phyloP scores from a whole-genome alignment of 2,113 vertebrate species.

The Aspiorhynchus laticeps region DNA sequence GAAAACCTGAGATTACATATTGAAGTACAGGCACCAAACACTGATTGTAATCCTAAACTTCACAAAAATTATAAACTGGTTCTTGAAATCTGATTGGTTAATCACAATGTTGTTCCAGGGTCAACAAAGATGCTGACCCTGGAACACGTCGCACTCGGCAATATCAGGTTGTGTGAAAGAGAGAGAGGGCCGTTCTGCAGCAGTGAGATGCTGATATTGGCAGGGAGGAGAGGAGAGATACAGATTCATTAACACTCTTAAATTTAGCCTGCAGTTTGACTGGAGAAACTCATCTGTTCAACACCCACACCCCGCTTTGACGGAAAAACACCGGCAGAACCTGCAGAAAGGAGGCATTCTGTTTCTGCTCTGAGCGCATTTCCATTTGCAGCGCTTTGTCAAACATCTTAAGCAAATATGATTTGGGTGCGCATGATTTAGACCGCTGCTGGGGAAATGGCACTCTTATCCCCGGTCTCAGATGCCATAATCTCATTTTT shows the following conservation, averaged over 20 bases:
- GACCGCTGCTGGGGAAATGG: constrained; percentile 40
- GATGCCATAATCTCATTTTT: constrained; percentile 55
- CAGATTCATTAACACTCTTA: constrained; percentile 52
- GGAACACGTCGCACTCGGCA: no score
- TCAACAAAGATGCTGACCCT: no score
- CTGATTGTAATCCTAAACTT: no score
- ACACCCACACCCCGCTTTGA: constrained; percentile 28
- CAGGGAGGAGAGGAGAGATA: constrained; percentile 21
- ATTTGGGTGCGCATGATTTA: constrained; percentile 48
- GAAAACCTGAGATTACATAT: background rate
- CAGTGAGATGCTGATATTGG: background rate
- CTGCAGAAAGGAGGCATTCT: background rate
- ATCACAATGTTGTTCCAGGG: no score
- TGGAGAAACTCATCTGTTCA: constrained; percentile 24
- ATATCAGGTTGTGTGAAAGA: no score
- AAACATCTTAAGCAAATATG: constrained; percentile 52
- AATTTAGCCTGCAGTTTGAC: constrained; percentile 46
- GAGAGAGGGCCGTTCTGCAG: background rate
- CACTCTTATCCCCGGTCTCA: constrained; percentile 50
- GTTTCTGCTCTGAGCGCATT: constrained; percentile 4
- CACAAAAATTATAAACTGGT: no score
- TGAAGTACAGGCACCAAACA: no score
- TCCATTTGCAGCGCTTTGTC: constrained; percentile 38
- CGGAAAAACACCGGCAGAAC: constrained; percentile 9
- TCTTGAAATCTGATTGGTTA: no score